Evolutionary conservation across 1,140 invertebrate species (phyloP), one percentile per base, ranked within the genome.

Genomic region (Potamilus streckersoni): DNA sequence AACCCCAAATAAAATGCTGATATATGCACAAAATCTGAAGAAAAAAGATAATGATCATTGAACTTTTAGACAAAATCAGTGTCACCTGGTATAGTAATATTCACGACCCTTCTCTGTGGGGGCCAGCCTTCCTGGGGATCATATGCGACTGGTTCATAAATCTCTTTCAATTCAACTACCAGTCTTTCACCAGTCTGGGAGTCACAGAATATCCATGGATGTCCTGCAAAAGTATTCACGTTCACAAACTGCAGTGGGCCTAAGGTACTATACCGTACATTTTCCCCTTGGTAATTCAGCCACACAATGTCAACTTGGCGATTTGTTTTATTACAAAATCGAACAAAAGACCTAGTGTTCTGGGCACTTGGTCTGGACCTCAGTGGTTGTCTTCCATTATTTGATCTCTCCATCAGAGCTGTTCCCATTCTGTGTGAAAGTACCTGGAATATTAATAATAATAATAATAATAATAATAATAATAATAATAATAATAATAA

Each of bases 121-220:
- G 79, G 81, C 78, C 78, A 80, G 56, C 38, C 55, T 4, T 55
- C 63, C 38, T 6, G 38, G 27, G 67, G 64, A n/a, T 68, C 56
- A 74, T 79, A 82, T 19, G 70, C 78, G 19, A 79, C 63, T 55
- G 83, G 83, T 69, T 81, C 73, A 75, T 75, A 83, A 16, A 83
- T 74, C 23, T 82, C 81, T 23, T 79, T 73, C 55, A 77, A 62
- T 69, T 80, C 76, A 2, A 83, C 81, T 16, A 90, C 82, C 56
- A 90, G 78, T 85, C 88, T 91, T 74, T 94, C 93, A 65, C 91
- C 91, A 0, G 93, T 93, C 31, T 91, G 82, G 56, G 90, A 82
- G 83, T 94, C 93, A 58, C 92, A 86, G 80, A 94, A 94, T 38
- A 94, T 92, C 94, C 94, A 95, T 13, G 93, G 93, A 90, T 95